Conservation (phyloP, 1,140 invertebrate species). For the Tachypleus tridentatus region DNA sequence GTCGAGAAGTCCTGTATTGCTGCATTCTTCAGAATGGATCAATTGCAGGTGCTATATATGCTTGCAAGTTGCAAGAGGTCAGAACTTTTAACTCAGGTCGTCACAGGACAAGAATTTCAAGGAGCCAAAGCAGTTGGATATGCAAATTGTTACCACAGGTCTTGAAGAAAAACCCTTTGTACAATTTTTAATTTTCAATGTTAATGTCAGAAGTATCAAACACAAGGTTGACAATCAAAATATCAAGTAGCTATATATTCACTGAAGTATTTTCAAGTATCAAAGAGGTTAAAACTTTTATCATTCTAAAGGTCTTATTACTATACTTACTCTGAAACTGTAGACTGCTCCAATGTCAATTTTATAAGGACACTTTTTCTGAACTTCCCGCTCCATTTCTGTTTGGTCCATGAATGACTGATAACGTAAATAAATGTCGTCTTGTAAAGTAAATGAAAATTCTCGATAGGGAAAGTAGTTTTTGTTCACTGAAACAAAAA, state of each 20-base stretch:
- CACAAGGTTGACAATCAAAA: too few relatives aligned
- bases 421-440: conserved; percentile 89
- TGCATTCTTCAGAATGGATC: too few relatives aligned
- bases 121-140: too few relatives aligned
- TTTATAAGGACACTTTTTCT: conserved; percentile 68
- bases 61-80: too few relatives aligned
- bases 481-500: conserved; percentile 43
- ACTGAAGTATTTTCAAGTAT: not conserved
- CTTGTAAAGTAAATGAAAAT: conserved; percentile 88
- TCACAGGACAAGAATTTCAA: too few relatives aligned
- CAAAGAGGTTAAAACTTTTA: not conserved
- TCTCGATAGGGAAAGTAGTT: conserved; percentile 68
- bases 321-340: conserved; percentile 45
- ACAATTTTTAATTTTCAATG: too few relatives aligned
- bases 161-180: too few relatives aligned
- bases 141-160: too few relatives aligned
- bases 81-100: too few relatives aligned
- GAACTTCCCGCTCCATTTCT: conserved; percentile 68
- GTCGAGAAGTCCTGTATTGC: too few relatives aligned
- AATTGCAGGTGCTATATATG: too few relatives aligned
- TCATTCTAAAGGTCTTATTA: not conserved
- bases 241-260: not conserved
- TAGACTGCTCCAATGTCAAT: conserved; percentile 96
- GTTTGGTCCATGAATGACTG: conserved; percentile 68
- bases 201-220: too few relatives aligned